phyloP scores from a whole-genome alignment of 2,113 vertebrate genomes.

The Lepisosteus oculatus region DNA sequence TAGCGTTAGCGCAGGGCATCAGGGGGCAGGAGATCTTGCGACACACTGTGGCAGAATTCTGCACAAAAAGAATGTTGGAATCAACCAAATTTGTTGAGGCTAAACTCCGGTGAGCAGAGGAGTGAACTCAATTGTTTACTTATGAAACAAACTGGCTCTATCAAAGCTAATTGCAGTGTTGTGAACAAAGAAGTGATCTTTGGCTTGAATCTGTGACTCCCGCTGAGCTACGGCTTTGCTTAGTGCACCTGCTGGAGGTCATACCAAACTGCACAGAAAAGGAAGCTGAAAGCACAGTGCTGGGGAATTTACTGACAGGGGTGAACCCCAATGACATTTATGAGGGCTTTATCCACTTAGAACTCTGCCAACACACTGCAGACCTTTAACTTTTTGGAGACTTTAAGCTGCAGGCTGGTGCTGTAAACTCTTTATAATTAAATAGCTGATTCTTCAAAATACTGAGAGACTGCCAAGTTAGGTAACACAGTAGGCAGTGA shows the following conservation, averaged over 20 bases:
- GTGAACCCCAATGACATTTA: conserved; percentile 4
- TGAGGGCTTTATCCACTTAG: conserved; percentile 2
- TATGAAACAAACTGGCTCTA: conserved; percentile 13
- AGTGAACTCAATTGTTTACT: conserved; percentile 10
- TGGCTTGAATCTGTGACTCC: conserved; percentile 23
- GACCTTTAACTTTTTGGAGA: conserved; percentile 6
- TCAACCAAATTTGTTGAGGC: conserved; percentile 28
- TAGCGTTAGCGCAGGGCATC: conserved; percentile 90
- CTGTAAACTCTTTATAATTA: conserved; percentile 17
- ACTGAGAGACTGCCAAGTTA: conserved; percentile 35
- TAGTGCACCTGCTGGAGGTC: conserved; percentile 10
- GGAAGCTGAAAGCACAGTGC: conserved; percentile 16
- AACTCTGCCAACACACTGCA: conserved; percentile 8
- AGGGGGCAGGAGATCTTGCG: conserved; percentile 93
- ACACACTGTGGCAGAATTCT: conserved; percentile 93
- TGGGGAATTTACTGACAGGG: conserved; percentile 16
- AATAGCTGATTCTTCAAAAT: conserved; percentile 7
- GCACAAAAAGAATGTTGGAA: conserved; percentile 31
- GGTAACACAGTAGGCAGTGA: conserved; percentile 5
- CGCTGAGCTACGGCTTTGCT: conserved; percentile 1
- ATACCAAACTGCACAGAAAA: conserved; percentile 23
- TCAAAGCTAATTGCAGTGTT: conserved; percentile 38
- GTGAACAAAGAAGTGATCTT: conserved; percentile 31
- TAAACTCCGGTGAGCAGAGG: conserved; percentile 3
- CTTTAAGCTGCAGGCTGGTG: neutral